These are phyloP conservation scores for Griposia aprilina DNA, from an alignment of 2,888 invertebrate species.

Conservation along the genomic window DNA sequence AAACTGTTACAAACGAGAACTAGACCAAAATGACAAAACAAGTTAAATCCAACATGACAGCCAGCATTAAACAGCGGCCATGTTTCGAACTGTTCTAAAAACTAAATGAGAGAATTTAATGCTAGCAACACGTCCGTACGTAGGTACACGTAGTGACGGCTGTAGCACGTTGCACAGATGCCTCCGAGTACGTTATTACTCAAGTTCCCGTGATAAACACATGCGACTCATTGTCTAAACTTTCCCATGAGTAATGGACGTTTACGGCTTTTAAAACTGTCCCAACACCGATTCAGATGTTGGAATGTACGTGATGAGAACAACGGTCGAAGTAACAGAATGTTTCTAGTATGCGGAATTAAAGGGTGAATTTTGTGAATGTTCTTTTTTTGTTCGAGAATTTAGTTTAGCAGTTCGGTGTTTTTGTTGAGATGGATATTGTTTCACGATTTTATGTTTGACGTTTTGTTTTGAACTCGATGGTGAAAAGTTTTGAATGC, in stretches of 20 bases:
- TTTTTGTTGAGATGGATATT: not conserved
- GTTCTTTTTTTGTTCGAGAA: conserved; percentile 11
- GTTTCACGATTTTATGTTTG: not conserved
- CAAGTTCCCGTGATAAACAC: conserved; percentile 76
- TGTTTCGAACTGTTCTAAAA: conserved; percentile 58
- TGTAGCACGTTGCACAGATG: conserved; percentile 58
- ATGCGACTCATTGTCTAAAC: conserved; percentile 77
- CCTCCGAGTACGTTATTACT: conserved; percentile 70
- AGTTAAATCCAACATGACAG: conserved; percentile 50
- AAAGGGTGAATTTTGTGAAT: conserved; percentile 20
- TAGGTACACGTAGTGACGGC: conserved; percentile 42
- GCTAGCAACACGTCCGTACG: conserved; percentile 41
- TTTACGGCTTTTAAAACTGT: conserved; percentile 69
- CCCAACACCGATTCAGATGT: conserved; percentile 58
- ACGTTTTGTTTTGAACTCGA: not conserved
- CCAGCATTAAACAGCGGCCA: conserved; percentile 27
- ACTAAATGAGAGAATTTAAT: conserved; percentile 63
- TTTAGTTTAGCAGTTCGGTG: not conserved
- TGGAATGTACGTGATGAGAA: conserved; percentile 55
- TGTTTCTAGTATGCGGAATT: conserved; percentile 27
- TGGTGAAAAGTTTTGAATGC: not conserved
- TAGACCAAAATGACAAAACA: conserved; percentile 54
- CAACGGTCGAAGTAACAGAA: conserved; percentile 40
- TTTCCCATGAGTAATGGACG: conserved; percentile 75
- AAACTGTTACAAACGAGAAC: conserved; percentile 44